Evolutionary conservation across 2,888 invertebrate genomes (phyloP).

Genomic region (Boloria euphrosyne): DNA sequence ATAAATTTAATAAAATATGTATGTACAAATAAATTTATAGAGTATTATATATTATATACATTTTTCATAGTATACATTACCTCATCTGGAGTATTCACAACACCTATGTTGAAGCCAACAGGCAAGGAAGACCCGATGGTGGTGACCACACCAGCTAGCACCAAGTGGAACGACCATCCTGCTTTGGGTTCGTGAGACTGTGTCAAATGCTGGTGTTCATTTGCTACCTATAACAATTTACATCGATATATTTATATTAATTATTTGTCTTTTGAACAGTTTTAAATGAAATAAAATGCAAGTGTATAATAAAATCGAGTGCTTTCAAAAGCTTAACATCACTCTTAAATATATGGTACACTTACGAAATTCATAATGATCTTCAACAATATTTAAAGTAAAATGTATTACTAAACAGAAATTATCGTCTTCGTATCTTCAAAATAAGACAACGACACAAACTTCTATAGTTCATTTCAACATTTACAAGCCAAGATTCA

Average conservation of each 20-base stretch:
- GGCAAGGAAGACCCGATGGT: constrained; percentile 91
- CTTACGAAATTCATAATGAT: constrained; percentile 6
- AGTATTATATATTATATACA: no score
- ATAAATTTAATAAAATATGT: no score
- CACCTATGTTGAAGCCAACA: constrained; percentile 93
- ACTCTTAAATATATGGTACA: background rate
- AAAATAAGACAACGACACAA: no score
- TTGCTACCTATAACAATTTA: constrained; percentile 58
- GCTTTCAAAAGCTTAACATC: background rate
- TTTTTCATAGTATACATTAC: no score
- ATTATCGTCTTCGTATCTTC: no score
- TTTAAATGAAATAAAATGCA: background rate
- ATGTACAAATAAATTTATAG: no score
- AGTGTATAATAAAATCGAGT: background rate
- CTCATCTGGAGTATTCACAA: constrained; percentile 90
- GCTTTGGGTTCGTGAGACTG: constrained; percentile 59
- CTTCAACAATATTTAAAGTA: background rate
- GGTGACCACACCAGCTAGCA: constrained; percentile 86
- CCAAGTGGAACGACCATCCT: constrained; percentile 85
- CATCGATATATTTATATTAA: background rate
- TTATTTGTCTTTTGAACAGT: background rate
- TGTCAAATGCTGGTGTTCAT: constrained; percentile 69
- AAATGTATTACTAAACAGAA: no score
- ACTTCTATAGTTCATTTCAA: no score
- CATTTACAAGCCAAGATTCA: no score